Percentiles rank a stretch among this genome's conserved stretches.
phyloP scores from a whole-genome alignment of 2,113 vertebrate genomes.

The Eretmochelys imbricata region DNA sequence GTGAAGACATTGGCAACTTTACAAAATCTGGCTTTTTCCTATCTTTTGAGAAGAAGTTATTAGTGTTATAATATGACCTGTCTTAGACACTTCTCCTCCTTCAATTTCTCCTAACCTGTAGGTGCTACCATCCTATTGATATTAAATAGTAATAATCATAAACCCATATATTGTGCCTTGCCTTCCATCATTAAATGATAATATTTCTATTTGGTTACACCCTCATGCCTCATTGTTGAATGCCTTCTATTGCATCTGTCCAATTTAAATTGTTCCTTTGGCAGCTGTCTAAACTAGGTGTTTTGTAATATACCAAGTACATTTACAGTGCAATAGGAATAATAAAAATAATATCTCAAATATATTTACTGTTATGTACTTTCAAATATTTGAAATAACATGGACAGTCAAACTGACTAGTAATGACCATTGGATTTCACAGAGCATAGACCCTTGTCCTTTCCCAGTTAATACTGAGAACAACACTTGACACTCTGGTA shows the following conservation, averaged over 20 bases:
- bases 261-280: not conserved
- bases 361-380: not conserved
- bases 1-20: not conserved
- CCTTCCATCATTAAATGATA: not conserved
- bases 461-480: not conserved
- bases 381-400: slow-evolving; percentile 11
- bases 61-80: not conserved
- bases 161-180: not conserved
- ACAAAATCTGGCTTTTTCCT: not conserved
- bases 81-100: not conserved
- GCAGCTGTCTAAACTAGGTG: not conserved
- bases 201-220: not conserved
- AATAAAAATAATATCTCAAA: not conserved
- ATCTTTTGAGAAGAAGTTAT: not conserved
- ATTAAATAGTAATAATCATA: not conserved
- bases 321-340: not conserved
- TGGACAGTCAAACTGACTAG: not conserved
- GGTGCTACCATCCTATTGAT: not conserved
- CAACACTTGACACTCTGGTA: not conserved
- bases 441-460: not conserved
- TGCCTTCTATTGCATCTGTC: not conserved
- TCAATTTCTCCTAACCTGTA: not conserved
- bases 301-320: not conserved
- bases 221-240: not conserved
- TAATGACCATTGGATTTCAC: not conserved